Evolutionary conservation across 1,140 invertebrate genomes (phyloP).

Genomic region (Bombus haemorrhoidalis): DNA sequence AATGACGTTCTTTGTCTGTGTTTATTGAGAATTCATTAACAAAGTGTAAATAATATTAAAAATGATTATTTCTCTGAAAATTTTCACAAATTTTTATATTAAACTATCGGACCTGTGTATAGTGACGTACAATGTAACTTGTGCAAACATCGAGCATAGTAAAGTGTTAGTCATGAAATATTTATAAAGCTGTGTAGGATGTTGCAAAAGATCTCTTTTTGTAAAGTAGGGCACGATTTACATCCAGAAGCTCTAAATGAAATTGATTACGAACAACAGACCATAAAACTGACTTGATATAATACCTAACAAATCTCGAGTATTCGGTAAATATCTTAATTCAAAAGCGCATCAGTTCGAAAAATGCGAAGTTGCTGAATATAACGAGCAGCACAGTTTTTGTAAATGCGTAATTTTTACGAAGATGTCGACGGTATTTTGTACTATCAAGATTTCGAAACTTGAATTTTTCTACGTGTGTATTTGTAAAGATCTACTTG

Average conservation of each 20-base stretch:
- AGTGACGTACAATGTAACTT: neutral
- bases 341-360: neutral
- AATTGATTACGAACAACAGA: neutral
- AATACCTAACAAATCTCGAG: neutral
- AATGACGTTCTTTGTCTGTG: too few species aligned
- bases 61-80: too few species aligned
- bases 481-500: constrained; percentile 18
- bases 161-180: neutral
- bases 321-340: neutral
- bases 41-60: too few species aligned
- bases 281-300: neutral
- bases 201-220: neutral
- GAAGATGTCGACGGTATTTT: neutral
- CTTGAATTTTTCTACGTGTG: constrained; percentile 21
- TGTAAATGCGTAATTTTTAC: neutral
- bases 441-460: neutral
- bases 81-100: too few species aligned
- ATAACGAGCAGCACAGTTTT: neutral
- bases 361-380: neutral
- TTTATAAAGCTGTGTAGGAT: neutral
- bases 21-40: too few species aligned
- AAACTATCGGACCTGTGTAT: too few species aligned
- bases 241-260: neutral
- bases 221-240: neutral
- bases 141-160: neutral